A percentile compares a stretch with the other conserved stretches of the same genome.
Conservation (phyloP, 2,888 invertebrate genomes). For the Lasiommata megera region DNA sequence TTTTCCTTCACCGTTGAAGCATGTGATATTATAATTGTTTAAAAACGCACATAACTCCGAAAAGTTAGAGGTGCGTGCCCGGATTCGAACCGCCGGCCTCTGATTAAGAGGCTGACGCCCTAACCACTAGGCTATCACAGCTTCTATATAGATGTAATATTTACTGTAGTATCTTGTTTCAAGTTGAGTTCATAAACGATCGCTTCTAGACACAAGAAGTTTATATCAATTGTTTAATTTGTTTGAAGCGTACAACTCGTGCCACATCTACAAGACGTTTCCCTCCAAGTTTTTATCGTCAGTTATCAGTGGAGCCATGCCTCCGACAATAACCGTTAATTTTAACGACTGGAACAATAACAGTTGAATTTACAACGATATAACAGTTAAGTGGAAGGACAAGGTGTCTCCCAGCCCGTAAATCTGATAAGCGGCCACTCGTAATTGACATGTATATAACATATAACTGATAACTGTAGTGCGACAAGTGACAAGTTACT, state of each 20-base stretch:
- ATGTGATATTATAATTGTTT: too few species aligned
- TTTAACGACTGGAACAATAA: slow-evolving; percentile 64
- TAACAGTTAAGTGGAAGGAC: slow-evolving; percentile 60
- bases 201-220: too few species aligned
- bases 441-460: slow-evolving; percentile 40
- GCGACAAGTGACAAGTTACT: slow-evolving; percentile 12
- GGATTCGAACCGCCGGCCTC: too few species aligned
- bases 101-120: too few species aligned
- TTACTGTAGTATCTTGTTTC: too few species aligned
- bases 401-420: slow-evolving; percentile 53
- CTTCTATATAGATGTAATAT: too few species aligned
- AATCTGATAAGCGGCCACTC: slow-evolving; percentile 39
- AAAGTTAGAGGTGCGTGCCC: too few species aligned
- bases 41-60: too few species aligned
- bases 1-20: too few species aligned
- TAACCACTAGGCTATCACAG: too few species aligned
- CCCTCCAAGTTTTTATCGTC: slow-evolving; percentile 38
- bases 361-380: slow-evolving; percentile 63
- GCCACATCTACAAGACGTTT: slow-evolving; percentile 32
- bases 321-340: slow-evolving; percentile 62
- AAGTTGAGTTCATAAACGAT: too few species aligned
- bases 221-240: too few species aligned
- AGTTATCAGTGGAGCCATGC: slow-evolving; percentile 51
- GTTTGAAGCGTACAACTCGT: neutral
- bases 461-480: slow-evolving; percentile 10